Evolutionary conservation across 92 coral and sea anemone species (phyloP), one percentile per base, ranked within the genome.

Genomic region (Metridium senile): DNA sequence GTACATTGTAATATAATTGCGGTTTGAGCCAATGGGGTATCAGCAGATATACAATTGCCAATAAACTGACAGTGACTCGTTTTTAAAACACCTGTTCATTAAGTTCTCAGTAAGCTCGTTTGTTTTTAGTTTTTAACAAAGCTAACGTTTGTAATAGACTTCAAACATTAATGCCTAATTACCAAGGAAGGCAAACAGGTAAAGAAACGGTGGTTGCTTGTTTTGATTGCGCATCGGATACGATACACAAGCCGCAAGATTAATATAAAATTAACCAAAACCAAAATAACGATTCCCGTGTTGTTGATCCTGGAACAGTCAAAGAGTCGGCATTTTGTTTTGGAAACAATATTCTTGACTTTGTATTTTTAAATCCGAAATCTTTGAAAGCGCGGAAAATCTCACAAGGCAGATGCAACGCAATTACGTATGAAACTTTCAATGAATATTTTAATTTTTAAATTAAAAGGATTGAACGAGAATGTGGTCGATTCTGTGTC

Each of bases 11-110:
- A n/a, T n/a, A n/a, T n/a, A n/a, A n/a, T n/a, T n/a, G n/a, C n/a
- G n/a, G n/a, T n/a, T n/a, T n/a, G n/a, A n/a, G n/a, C n/a, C n/a
- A n/a, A n/a, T n/a, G n/a, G n/a, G n/a, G n/a, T n/a, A n/a, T n/a
- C n/a, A n/a, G n/a, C n/a, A n/a, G n/a, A n/a, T n/a, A n/a, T n/a
- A n/a, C n/a, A n/a, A n/a, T n/a, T n/a, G n/a, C n/a, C n/a, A n/a
- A n/a, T n/a, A n/a, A n/a, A n/a, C n/a, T n/a, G n/a, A n/a, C n/a
- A n/a, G n/a, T n/a, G n/a, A n/a, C n/a, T n/a, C n/a, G n/a, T n/a
- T n/a, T n/a, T n/a, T n/a, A n/a, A n/a, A n/a, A 26, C 65, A 59
- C 65, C 65, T 59, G 65, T 28, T 59, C 65, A 59, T 59, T 59
- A 59, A 26, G 2, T 21, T 22, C 22, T 59, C 65, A 59, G 27